These are phyloP conservation scores for Pogonocichla stellata DNA, from an alignment of 2,113 vertebrate species.

Conservation along the genomic window DNA sequence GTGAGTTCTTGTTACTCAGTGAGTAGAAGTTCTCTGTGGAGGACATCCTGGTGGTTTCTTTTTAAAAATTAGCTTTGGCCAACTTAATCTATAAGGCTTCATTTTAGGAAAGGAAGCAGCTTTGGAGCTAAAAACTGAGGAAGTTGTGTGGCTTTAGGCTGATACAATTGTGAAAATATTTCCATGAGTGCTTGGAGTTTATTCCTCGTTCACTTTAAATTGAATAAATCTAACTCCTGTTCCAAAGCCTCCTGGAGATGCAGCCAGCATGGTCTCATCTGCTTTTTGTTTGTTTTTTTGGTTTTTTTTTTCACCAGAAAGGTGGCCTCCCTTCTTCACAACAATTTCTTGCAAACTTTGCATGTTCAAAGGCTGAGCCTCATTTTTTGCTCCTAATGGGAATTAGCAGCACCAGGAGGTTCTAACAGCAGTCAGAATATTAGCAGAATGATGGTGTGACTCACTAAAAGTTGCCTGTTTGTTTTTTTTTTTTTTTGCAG, in stretches of 20 bases:
- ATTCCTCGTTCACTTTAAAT: background rate
- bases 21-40: background rate
- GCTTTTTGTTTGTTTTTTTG: no score
- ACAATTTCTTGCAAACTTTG: background rate
- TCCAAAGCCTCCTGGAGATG: background rate
- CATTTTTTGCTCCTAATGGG: background rate
- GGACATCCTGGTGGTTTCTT: background rate
- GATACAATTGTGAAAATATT: rapidly evolving
- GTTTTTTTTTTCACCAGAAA: background rate
- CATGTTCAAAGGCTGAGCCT: background rate
- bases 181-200: background rate
- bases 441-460: background rate
- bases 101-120: background rate
- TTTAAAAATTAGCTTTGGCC: background rate
- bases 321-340: background rate
- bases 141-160: background rate
- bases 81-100: background rate
- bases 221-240: background rate
- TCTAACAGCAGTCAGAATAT: background rate
- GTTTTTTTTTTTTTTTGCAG: background rate
- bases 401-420: background rate
- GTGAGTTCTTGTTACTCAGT: background rate
- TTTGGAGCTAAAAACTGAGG: background rate
- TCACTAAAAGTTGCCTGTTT: background rate
- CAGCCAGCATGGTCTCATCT: background rate